Evolutionary conservation across 2,113 vertebrate genomes (phyloP).

Genomic region (Halcyon malimbica): DNA sequence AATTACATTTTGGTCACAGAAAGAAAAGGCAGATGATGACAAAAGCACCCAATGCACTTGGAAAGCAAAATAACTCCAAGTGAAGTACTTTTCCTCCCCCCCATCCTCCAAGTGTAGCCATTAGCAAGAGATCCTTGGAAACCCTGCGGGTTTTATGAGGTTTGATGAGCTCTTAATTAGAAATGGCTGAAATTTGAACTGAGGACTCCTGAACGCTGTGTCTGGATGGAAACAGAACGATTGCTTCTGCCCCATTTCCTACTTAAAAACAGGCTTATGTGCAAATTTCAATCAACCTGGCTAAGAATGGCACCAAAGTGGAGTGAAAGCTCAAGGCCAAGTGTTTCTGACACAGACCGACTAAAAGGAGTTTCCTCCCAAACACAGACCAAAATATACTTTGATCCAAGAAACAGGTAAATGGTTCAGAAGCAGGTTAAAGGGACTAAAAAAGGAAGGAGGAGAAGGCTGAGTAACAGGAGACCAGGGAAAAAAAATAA

Average conservation of each 20-base stretch:
- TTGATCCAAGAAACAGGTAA: background rate
- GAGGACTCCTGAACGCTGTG: background rate
- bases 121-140: constrained; percentile 42
- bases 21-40: constrained; percentile 9
- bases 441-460: background rate
- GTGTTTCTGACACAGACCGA: background rate
- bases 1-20: constrained; percentile 22
- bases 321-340: background rate
- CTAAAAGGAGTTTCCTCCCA: background rate
- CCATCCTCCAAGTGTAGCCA: background rate
- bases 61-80: constrained; percentile 25
- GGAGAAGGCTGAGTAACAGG: background rate
- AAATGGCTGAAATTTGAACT: constrained; percentile 51
- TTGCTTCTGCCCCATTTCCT: constrained; percentile 33
- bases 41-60: constrained; percentile 20
- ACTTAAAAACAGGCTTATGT: background rate
- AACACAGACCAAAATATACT: background rate
- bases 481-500: background rate
- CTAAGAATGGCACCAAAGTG: background rate
- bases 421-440: background rate
- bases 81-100: background rate
- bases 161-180: constrained; percentile 58
- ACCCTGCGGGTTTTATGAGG: background rate
- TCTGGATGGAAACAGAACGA: constrained; percentile 7
- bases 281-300: background rate